Percentiles rank a stretch among this genome's conserved stretches.
Conservation (phyloP, 1,140 invertebrate genomes). For the Watersipora subatra region DNA sequence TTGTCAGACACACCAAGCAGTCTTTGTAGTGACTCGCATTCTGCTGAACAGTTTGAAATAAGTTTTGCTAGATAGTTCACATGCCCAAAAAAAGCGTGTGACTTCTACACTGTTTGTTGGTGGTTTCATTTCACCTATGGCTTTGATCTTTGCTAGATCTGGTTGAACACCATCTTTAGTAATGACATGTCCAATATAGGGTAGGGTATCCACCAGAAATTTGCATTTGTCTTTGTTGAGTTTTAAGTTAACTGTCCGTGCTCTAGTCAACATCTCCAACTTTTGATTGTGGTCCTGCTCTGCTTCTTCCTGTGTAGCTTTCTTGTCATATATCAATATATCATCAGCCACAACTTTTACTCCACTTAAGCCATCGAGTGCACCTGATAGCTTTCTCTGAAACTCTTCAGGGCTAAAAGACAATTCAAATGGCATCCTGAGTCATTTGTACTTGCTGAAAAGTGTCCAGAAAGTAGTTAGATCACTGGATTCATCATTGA, state of each 20-base stretch:
- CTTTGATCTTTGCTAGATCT: constrained; percentile 31
- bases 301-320: constrained; percentile 7
- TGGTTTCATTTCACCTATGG: constrained; percentile 17
- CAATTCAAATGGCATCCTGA: constrained; percentile 16
- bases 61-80: constrained; percentile 17
- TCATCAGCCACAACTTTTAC: constrained; percentile 10
- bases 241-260: constrained; percentile 19
- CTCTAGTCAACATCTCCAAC: constrained; percentile 1
- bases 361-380: constrained; percentile 8
- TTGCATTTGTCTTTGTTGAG: constrained; percentile 31
- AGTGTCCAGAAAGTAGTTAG: constrained; percentile 17
- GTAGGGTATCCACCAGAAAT: not conserved
- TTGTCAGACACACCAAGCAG: not conserved
- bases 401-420: constrained; percentile 13
- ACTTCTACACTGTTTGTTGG: constrained; percentile 10
- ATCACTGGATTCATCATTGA: constrained; percentile 12
- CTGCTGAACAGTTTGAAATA: constrained; percentile 9
- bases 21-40: not conserved
- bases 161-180: constrained; percentile 27
- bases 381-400: constrained; percentile 8
- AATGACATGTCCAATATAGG: constrained; percentile 20
- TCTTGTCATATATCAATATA: constrained; percentile 9
- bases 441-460: constrained; percentile 16
- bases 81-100: constrained; percentile 10
- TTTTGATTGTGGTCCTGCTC: constrained; percentile 9